Evolutionary conservation across 1,140 invertebrate species (phyloP), one percentile per base, ranked within the genome.

Genomic region (Caerostris extrusa): DNA sequence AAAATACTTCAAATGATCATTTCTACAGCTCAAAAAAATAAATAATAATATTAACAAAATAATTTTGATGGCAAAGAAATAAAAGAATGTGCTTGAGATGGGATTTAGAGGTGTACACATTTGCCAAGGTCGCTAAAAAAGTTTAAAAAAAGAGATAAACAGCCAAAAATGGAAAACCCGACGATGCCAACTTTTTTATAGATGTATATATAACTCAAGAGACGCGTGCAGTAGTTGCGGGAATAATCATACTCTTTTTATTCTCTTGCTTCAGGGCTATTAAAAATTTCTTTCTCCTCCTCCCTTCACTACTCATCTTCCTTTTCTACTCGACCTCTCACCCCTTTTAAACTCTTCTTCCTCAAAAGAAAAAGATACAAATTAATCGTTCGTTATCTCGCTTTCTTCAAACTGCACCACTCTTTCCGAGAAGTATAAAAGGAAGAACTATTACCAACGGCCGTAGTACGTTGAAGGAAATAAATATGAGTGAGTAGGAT

Each of bases 201-300:
- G 34, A 50, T 12, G 10, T 77, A 50, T 34, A 34, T 34, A 34
- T 34, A 34, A 34, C 71, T 4, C 34, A 77, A 50, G 12, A 77
- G 71, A 77, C 71, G 14, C 71, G 71, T 50, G 71, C 71, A 53
- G 71, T 53, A 50, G 34, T 77, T 77, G 71, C 71, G 71, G 71
- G 50, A 50, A 77, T 34, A 10, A 12, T 12, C 34, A 5, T 77
- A 34, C 34, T 17, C 17, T n/a, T 77, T 64, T 67, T 67, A 17
- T 17, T 67, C 12, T n/a, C 61, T n/a, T 6, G 14, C 6, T 67
- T n/a, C 34, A 1, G 71, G 4, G 10, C 71, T 50, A 77, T 77
- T 77, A 77, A 77, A 77, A 77, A 77, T 53, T 77, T 77, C 34
- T 53, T 34, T 77, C 34, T 34, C 34, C 69, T 12, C 19, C 71